phyloP scores from a whole-genome alignment of 2,113 vertebrate genomes.

The Puffinus mauretanicus region DNA sequence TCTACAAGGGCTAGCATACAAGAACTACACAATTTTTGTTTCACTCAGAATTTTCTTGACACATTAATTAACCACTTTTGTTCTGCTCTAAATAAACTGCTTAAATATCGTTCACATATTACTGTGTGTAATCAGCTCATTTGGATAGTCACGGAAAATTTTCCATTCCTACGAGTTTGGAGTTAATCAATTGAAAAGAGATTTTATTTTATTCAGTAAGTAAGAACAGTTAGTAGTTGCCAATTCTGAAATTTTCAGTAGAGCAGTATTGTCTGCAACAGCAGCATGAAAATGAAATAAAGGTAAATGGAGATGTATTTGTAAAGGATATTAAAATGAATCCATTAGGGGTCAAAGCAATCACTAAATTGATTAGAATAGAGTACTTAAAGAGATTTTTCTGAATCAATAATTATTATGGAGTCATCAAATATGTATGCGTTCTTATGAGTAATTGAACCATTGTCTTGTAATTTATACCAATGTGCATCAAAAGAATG shows the following conservation, averaged over 20 bases:
- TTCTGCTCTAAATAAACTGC: neutral
- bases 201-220: neutral
- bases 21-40: neutral
- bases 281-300: neutral
- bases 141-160: neutral
- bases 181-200: neutral
- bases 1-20: neutral
- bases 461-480: neutral
- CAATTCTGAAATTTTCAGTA: neutral
- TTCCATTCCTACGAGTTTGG: neutral
- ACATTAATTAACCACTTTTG: neutral
- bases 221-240: neutral
- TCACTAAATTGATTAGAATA: neutral
- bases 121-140: neutral
- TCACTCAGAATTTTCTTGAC: neutral
- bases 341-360: neutral
- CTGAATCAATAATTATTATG: neutral
- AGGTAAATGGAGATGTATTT: neutral
- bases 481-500: neutral
- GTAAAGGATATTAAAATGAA: neutral
- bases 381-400: neutral
- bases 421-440: neutral
- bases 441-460: neutral
- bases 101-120: neutral
- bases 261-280: neutral